These are phyloP conservation scores for Xenopus petersii DNA, from an alignment of 2,797 vertebrate species.

Conservation along the genomic window DNA sequence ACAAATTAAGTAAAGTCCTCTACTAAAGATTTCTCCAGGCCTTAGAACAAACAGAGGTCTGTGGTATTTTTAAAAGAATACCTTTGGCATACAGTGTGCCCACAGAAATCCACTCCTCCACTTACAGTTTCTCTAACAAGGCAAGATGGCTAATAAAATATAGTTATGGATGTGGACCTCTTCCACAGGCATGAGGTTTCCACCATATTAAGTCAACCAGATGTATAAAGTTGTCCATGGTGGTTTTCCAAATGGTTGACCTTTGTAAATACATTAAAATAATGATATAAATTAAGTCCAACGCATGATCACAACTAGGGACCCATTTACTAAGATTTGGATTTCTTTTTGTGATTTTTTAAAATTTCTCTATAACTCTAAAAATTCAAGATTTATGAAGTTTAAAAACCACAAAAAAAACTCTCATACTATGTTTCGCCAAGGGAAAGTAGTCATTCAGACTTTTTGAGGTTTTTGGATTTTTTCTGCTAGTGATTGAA, in stretches of 20 bases:
- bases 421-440: too few relatives aligned
- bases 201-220: conserved; percentile 29
- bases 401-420: too few relatives aligned
- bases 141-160: conserved; percentile 22
- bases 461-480: too few relatives aligned
- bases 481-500: too few relatives aligned
- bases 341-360: too few relatives aligned
- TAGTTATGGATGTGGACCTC: conserved; percentile 9
- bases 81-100: conserved; percentile 63
- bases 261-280: conserved; percentile 20
- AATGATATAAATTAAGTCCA: background rate
- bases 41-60: conserved; percentile 72
- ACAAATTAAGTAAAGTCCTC: conserved; percentile 70
- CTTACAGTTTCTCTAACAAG: conserved; percentile 28
- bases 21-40: conserved; percentile 69
- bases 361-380: too few relatives aligned
- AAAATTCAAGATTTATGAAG: too few relatives aligned
- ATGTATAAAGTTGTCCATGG: conserved; percentile 21
- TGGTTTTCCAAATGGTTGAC: conserved; percentile 30
- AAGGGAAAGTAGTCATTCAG: too few relatives aligned
- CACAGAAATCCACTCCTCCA: conserved; percentile 50
- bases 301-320: too few relatives aligned
- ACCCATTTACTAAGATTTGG: too few relatives aligned
- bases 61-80: conserved; percentile 68
- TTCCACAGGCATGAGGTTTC: conserved; percentile 34